A percentile compares a stretch with the other conserved stretches of the same genome.
phyloP scores from a whole-genome alignment of 2,888 invertebrate species.

The Acanthopleura granulata region DNA sequence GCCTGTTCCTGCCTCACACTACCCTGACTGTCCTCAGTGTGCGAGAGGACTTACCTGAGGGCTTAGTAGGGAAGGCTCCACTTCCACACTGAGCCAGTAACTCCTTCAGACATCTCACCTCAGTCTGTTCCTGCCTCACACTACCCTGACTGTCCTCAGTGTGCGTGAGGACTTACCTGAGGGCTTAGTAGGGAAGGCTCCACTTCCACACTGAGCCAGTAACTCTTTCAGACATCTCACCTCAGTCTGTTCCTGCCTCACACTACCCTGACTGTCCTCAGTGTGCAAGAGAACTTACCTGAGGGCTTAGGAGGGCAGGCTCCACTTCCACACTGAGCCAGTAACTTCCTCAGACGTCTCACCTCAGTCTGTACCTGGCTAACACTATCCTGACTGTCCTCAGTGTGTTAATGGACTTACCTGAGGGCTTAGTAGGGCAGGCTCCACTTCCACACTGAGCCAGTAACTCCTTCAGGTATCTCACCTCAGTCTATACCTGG shows the following conservation, averaged over 20 bases:
- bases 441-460: conserved; percentile 30
- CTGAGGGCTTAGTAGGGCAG: conserved; percentile 16
- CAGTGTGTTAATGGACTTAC: conserved; percentile 30
- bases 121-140: conserved; percentile 60
- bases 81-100: conserved; percentile 34
- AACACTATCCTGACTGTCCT: conserved; percentile 66
- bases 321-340: conserved; percentile 33
- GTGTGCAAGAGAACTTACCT: too few species aligned
- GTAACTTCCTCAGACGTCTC: conserved; percentile 54
- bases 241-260: conserved; percentile 62
- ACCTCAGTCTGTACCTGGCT: conserved; percentile 64
- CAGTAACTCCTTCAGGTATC: conserved; percentile 55
- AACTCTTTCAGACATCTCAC: conserved; percentile 61
- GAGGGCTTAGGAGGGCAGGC: conserved; percentile 11
- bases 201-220: conserved; percentile 32
- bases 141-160: conserved; percentile 66
- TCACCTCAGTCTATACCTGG: conserved; percentile 64
- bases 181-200: conserved; percentile 22
- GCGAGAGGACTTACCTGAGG: not conserved
- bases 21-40: conserved; percentile 64
- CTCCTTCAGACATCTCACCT: conserved; percentile 63
- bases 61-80: conserved; percentile 23
- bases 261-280: conserved; percentile 67
- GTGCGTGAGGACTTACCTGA: not conserved
- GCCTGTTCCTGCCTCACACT: conserved; percentile 61